phyloP scores from a whole-genome alignment of 1,140 invertebrate species.

The Gonatopus flavifemur region DNA sequence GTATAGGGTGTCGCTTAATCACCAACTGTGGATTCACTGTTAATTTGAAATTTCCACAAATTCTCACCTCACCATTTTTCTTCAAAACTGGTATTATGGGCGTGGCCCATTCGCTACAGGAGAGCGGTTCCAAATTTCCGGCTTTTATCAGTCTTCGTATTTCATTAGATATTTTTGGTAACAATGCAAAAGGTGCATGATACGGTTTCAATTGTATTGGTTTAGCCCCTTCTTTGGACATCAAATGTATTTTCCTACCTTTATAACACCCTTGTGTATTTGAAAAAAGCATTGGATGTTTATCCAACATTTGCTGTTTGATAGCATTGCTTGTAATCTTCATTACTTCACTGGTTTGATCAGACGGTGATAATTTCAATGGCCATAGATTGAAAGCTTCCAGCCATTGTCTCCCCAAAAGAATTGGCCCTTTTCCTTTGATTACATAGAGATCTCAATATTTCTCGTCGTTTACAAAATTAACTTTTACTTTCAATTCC shows the following conservation, averaged over 20 bases:
- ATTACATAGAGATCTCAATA: neutral
- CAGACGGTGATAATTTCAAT: neutral
- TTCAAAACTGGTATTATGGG: neutral
- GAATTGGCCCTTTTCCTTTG: neutral
- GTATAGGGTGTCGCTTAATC: neutral
- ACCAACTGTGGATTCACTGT: neutral
- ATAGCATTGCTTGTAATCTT: neutral
- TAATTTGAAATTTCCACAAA: no score
- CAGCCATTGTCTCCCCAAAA: neutral
- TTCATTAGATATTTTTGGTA: neutral
- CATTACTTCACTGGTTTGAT: neutral
- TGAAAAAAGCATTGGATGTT: neutral
- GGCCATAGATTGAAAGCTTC: neutral
- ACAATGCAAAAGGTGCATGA: neutral
- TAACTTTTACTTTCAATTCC: neutral
- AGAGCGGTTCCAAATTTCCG: neutral
- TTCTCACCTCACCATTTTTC: neutral
- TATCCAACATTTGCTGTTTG: neutral
- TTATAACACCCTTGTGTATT: neutral
- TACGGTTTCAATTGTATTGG: neutral
- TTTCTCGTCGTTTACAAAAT: neutral
- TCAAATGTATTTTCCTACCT: neutral
- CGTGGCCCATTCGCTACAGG: neutral
- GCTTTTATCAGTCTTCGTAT: constrained; percentile 25
- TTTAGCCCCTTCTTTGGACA: neutral